Percentiles rank a stretch among this genome's conserved stretches.
These are phyloP conservation scores for Drymonia ruficornis DNA, from an alignment of 2,888 invertebrate species.

Conservation along the genomic window DNA sequence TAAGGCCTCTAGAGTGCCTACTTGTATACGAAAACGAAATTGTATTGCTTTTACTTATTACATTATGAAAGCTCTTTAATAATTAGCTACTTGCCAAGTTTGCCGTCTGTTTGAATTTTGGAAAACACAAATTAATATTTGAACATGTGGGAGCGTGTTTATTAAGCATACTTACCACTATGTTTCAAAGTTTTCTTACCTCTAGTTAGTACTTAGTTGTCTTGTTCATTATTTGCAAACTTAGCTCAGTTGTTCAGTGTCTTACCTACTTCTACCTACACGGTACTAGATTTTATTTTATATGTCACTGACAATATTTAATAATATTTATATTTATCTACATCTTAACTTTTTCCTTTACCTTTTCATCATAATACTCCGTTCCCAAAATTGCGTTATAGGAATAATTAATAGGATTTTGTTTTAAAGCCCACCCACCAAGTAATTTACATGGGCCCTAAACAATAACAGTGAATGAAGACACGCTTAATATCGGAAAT, in stretches of 20 bases:
- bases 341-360: no score
- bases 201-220: no score
- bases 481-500: constrained; percentile 66
- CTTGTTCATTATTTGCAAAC: neutral
- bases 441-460: constrained; percentile 68
- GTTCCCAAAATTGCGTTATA: constrained; percentile 33
- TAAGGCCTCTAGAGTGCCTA: neutral
- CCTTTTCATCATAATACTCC: neutral
- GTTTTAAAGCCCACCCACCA: constrained; percentile 51
- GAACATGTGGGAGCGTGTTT: neutral
- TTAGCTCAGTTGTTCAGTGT: no score
- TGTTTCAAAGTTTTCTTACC: neutral
- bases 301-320: no score
- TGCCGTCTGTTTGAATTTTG: neutral
- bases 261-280: no score
- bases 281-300: no score
- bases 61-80: neutral
- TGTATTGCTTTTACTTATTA: constrained; percentile 1
- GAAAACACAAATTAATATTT: neutral
- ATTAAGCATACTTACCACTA: neutral
- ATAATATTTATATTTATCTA: no score
- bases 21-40: constrained; percentile 6
- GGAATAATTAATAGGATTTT: constrained; percentile 64
- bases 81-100: neutral
- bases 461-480: constrained; percentile 68